Evolutionary conservation across 2,888 invertebrate genomes (phyloP), one percentile per base, ranked within the genome.

Genomic region (Rutpela maculata): DNA sequence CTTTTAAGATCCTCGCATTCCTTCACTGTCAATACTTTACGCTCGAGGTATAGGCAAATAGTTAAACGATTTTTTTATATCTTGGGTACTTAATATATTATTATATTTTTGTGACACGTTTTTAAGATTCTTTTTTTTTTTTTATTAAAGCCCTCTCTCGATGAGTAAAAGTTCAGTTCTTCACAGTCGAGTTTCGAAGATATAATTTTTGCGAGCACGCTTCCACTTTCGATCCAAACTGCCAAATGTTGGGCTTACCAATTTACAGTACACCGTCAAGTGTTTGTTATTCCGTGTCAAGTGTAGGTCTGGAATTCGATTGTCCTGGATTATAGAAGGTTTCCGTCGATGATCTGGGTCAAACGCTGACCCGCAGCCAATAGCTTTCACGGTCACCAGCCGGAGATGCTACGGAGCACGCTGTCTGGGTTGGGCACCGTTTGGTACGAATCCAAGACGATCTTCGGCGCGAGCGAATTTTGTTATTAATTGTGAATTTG

Each of bases 321-420:
- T 81, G 82, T 76, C 81, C 82, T 79, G 80, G 79, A 80, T 81
- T 69, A 59, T 57, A 77, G 77, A 80, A 70, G 75, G 69, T 75
- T 71, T 78, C 78, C 80, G 80, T 57, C 74, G 72, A 71, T 71
- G 59, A 73, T 72, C 77, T 72, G 84, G 88, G 88, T 88, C 88
- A 87, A 78, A 67, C 80, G 81, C 74, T 85, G 85, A 86, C 86
- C 86, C 77, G 80, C 78, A 83, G 83, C 83, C 78, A 67, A 82
- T 77, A 78, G 83, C 85, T 86, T 87, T 87, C 85, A 86, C 86
- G 86, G 86, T 86, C 86, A 86, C 80, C 78, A 74, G 56, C 77
- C 80, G 74, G 72, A 76, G 75, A 75, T 78, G 80, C 19, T 63
- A 62, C 69, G 31, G 72, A 72, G 56, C 55, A 35, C 50, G 35